Evolutionary conservation across 2,113 vertebrate species (phyloP), one percentile per base, ranked within the genome.

Genomic region (Macheiramphus alcinus): DNA sequence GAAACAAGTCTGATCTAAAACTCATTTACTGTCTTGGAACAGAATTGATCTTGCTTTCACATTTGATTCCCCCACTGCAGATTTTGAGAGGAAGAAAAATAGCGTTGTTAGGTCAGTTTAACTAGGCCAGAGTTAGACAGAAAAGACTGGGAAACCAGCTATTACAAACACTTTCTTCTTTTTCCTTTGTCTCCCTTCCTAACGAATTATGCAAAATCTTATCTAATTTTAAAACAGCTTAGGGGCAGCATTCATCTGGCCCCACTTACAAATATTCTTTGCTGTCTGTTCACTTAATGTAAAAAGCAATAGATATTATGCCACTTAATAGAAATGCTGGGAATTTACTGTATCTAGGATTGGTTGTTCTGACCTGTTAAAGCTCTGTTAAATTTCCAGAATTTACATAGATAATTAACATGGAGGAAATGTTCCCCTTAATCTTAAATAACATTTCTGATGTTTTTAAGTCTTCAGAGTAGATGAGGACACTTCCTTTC

Each of bases 41-140:
- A 92, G 92, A 98, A 98, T 98, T 98, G 98, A 98, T 98, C 98
- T 98, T 88, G 87, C 97, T 95, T 98, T 98, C 98, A 95, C 97
- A 86, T 98, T 97, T 97, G 97, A 98, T 98, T 98, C 97, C 94
- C 91, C 80, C 65, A 63, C 76, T 83, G 92, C 95, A 91, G 95
- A 55, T 90, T 95, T 84, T 63, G 97, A 97, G 87, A 97, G 92
- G 95, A 97, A 97, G 95, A 97, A 97, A 98, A 98, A 97, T 97
- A 81, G 95, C 90, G 48, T 81, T 90, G 93, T 91, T 96, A 80
- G 80, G 83, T 90, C 47, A 58, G 56, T 74, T 83, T 94, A 97
- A 97, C 86, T 65, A 67, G 96, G 89, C 90, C 75, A 68, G 75
- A 79, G 92, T 58, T 92, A 82, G 75, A 40, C 61, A 32, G 59